These are phyloP conservation scores for Drosophila asahinai DNA, from an alignment of 1,140 invertebrate genomes.

Conservation along the genomic window DNA sequence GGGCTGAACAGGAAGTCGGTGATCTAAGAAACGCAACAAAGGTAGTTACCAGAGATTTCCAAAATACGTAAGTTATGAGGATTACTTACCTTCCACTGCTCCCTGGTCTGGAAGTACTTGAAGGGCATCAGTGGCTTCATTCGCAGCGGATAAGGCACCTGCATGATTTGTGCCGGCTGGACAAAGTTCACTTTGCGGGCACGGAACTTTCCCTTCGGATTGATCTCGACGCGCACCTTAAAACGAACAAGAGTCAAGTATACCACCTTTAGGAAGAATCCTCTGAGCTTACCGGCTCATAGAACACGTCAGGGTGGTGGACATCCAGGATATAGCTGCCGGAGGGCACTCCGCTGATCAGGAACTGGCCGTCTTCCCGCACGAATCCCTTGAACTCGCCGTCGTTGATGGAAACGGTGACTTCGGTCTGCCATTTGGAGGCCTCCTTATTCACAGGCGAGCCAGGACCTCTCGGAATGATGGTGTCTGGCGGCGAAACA, in stretches of 20 bases:
- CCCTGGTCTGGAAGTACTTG: constrained; percentile 96
- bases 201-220: constrained; percentile 97
- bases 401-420: constrained; percentile 93
- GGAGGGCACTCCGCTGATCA: constrained; percentile 94
- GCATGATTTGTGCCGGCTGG: constrained; percentile 94
- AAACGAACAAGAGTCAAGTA: background rate
- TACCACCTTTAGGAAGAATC: background rate
- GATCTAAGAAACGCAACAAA: constrained; percentile 81
- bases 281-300: constrained; percentile 90
- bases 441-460: constrained; percentile 85
- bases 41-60: too few relatives aligned
- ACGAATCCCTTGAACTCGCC: constrained; percentile 95
- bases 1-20: constrained; percentile 98
- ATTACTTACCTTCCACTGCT: constrained; percentile 92
- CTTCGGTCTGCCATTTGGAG: constrained; percentile 90
- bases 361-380: constrained; percentile 96
- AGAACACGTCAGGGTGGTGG: constrained; percentile 95
- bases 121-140: constrained; percentile 93
- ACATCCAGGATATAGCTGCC: constrained; percentile 98
- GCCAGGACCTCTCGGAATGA: constrained; percentile 22
- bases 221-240: constrained; percentile 94
- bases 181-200: constrained; percentile 98
- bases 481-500: constrained; percentile 89
- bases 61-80: background rate
- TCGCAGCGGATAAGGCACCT: constrained; percentile 96